Percentiles rank a stretch among this genome's conserved stretches.
phyloP scores from a whole-genome alignment of 2,797 vertebrate species.

The Botia kubotai region DNA sequence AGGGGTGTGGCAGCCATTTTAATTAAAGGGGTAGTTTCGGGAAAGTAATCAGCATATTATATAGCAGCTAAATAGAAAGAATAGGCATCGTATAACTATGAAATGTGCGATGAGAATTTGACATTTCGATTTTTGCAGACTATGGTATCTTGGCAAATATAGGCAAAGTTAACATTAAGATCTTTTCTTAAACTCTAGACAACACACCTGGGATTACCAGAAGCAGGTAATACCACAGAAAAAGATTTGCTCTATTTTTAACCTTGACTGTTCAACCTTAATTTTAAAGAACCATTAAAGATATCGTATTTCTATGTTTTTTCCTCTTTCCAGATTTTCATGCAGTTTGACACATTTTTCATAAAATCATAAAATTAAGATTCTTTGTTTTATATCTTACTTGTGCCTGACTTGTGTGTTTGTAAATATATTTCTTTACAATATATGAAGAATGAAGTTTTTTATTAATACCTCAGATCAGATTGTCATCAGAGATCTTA shows the following conservation, averaged over 20 bases:
- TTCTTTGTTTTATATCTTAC: background rate
- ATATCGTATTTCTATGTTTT: no score
- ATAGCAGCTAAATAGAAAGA: background rate
- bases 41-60: background rate
- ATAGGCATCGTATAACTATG: background rate
- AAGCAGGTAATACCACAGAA: background rate
- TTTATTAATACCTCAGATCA: background rate
- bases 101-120: background rate
- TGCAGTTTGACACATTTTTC: no score
- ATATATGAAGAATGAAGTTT: background rate
- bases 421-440: background rate
- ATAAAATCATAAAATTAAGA: no score
- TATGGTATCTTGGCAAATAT: background rate
- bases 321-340: no score
- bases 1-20: background rate
- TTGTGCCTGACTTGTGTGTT: background rate
- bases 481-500: background rate
- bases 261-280: background rate
- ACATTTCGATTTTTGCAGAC: background rate
- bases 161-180: background rate
- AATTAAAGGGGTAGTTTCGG: background rate
- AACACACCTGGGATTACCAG: background rate
- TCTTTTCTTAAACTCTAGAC: no score
- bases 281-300: background rate
- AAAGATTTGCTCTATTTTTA: background rate